These are phyloP conservation scores for Folsomia manolachei DNA, from an alignment of 2,888 invertebrate genomes.

Conservation along the genomic window DNA sequence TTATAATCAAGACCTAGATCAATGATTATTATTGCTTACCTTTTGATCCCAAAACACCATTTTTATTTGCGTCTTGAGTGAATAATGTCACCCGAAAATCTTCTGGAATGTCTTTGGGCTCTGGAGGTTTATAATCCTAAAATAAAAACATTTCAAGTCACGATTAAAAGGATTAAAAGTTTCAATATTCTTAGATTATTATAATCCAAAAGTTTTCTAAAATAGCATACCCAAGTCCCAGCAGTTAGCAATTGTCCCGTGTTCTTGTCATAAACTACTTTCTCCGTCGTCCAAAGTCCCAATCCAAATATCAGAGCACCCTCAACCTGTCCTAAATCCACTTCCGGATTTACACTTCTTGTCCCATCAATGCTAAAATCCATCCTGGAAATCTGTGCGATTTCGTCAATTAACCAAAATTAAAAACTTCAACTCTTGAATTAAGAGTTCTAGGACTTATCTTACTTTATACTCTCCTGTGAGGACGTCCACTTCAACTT, in stretches of 20 bases:
- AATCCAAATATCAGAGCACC: conserved; percentile 56
- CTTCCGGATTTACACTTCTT: conserved; percentile 50
- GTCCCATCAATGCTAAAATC: conserved; percentile 51
- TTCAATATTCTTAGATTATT: too few relatives aligned
- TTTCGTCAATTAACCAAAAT: not conserved
- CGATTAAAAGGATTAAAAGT: too few relatives aligned
- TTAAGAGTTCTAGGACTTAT: not conserved
- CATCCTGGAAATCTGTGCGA: conserved; percentile 39
- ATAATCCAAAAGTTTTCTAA: too few relatives aligned
- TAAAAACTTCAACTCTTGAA: not conserved
- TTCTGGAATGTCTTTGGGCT: conserved; percentile 72
- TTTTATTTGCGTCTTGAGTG: conserved; percentile 37
- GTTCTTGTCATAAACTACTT: conserved; percentile 53
- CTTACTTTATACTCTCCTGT: conserved; percentile 60
- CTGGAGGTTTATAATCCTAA: conserved; percentile 70
- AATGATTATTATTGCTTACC: too few relatives aligned
- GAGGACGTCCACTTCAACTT: conserved; percentile 69
- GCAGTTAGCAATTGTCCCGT: conserved; percentile 54
- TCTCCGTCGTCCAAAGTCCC: conserved; percentile 54
- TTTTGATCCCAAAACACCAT: conserved; percentile 41
- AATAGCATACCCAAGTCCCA: conserved; percentile 54
- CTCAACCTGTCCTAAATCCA: conserved; percentile 56
- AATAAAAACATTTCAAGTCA: too few relatives aligned
- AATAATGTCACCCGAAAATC: conserved; percentile 61
- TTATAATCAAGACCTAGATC: too few relatives aligned